Conservation (phyloP, 2,113 vertebrate species). For the Anhinga rufa region DNA sequence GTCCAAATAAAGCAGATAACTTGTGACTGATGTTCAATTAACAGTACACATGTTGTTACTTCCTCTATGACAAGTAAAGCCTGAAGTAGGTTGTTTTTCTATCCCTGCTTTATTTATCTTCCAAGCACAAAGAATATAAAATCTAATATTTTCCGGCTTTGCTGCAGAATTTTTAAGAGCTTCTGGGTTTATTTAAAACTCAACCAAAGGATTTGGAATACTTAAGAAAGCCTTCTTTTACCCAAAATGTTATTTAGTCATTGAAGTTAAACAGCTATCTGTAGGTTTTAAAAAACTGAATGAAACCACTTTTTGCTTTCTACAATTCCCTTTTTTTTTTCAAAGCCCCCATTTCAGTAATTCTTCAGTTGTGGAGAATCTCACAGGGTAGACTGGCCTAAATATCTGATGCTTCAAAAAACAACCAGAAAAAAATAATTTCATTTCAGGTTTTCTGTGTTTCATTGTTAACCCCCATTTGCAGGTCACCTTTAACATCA, state of each 20-base stretch:
- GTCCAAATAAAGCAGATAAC: neutral
- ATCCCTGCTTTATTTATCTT: neutral
- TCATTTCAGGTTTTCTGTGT: constrained; percentile 30
- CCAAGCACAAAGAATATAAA: neutral
- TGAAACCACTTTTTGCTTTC: neutral
- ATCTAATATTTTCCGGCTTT: neutral
- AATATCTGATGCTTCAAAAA: neutral
- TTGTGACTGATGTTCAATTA: neutral
- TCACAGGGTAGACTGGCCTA: neutral
- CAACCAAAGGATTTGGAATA: neutral
- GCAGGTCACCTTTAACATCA: constrained; percentile 42
- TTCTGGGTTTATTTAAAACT: neutral
- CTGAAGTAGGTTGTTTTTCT: neutral
- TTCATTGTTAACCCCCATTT: constrained; percentile 33
- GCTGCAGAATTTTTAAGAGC: neutral
- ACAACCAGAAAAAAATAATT: neutral
- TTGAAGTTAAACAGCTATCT: neutral
- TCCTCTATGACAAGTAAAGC: neutral
- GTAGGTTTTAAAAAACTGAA: neutral
- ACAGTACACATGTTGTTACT: neutral
- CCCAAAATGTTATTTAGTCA: neutral
- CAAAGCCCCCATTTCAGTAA: neutral
- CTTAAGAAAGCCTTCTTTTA: neutral
- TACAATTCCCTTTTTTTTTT: neutral
- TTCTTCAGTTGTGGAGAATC: neutral